phyloP scores from a whole-genome alignment of 2,113 vertebrate species.

The Prionailurus viverrinus region DNA sequence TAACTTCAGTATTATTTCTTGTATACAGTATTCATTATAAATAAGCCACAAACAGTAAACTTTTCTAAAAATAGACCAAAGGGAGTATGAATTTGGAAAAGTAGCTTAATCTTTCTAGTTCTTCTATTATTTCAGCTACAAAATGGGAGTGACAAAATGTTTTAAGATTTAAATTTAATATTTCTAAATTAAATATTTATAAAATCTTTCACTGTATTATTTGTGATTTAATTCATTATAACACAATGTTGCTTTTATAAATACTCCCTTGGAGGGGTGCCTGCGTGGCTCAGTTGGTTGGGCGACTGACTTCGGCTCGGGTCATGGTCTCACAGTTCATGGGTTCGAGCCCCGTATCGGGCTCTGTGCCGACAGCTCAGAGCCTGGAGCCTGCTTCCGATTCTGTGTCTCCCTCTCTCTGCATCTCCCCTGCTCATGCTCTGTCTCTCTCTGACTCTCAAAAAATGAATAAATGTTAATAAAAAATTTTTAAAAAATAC shows the following conservation, averaged over 20 bases:
- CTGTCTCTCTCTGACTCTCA: no score
- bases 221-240: neutral
- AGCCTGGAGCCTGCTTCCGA: no score
- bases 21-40: neutral
- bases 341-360: no score
- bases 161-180: slow-evolving; percentile 15
- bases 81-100: neutral
- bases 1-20: slow-evolving; percentile 1
- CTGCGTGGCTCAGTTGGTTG: no score
- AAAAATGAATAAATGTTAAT: no score
- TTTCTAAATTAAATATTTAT: slow-evolving; percentile 36
- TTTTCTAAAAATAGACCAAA: neutral
- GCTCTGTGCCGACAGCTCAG: no score
- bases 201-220: neutral
- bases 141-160: neutral
- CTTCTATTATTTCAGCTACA: slow-evolving; percentile 43
- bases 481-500: neutral
- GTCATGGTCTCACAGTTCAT: no score
- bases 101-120: neutral
- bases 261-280: neutral
- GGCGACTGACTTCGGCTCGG: no score
- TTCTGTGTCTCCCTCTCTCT: no score
- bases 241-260: neutral
- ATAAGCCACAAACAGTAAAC: neutral
- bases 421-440: no score